A percentile compares a stretch with the other conserved stretches of the same genome.
Evolutionary conservation across 2,888 invertebrate genomes (phyloP).

Genomic region (Volucella inanis): DNA sequence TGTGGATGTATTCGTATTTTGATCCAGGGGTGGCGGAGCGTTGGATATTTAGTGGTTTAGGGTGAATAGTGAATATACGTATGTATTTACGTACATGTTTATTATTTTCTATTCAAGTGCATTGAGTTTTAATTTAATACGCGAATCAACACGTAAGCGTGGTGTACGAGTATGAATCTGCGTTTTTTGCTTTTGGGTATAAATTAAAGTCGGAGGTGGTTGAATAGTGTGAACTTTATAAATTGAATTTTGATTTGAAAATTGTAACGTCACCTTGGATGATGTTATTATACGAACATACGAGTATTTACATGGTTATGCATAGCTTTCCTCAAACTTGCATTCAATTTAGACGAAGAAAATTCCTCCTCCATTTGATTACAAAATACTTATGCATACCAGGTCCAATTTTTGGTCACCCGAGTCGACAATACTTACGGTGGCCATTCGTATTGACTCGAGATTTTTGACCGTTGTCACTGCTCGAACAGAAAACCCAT

Average conservation of each 20-base stretch:
- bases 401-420: too few species aligned
- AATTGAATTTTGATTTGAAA: conserved; percentile 43
- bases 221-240: conserved; percentile 64
- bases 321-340: too few species aligned
- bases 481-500: too few species aligned
- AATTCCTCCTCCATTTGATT: too few species aligned
- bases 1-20: neutral
- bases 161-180: conserved; percentile 51
- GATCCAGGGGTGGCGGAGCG: conserved; percentile 17
- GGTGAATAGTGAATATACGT: conserved; percentile 10
- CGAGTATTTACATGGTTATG: neutral
- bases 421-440: too few species aligned
- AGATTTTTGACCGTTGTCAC: too few species aligned
- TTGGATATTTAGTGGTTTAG: conserved; percentile 33
- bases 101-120: conserved; percentile 50
- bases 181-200: conserved; percentile 48
- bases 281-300: conserved; percentile 5
- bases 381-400: too few species aligned
- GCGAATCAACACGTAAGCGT: conserved; percentile 13
- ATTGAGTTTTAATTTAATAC: conserved; percentile 22
- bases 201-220: conserved; percentile 42
- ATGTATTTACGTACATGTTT: too few species aligned
- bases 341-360: too few species aligned
- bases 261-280: conserved; percentile 30
- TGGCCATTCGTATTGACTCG: too few species aligned